phyloP scores from a whole-genome alignment of 1,140 invertebrate species.

The Lerema accius region DNA sequence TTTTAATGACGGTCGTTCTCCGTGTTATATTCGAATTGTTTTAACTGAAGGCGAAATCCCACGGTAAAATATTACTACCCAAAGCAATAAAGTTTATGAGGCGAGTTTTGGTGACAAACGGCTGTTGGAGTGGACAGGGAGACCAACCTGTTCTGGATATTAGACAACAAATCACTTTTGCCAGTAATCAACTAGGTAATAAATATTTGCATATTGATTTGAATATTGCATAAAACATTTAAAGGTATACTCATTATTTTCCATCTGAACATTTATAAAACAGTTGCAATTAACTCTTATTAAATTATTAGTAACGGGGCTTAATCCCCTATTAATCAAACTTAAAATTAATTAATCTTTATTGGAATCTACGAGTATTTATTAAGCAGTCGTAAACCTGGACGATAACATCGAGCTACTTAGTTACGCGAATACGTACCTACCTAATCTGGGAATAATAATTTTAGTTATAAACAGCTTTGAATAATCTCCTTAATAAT shows the following conservation, averaged over 20 bases:
- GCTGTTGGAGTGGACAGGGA: slow-evolving; percentile 13
- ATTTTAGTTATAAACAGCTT: no score
- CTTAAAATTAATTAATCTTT: no score
- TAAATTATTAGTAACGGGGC: no score
- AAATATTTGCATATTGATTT: slow-evolving; percentile 15
- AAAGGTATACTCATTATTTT: background rate
- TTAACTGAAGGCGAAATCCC: slow-evolving; percentile 7
- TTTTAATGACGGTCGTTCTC: background rate
- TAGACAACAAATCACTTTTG: slow-evolving; percentile 14
- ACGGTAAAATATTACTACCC: slow-evolving; percentile 24
- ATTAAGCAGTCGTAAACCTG: no score
- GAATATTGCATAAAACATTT: background rate
- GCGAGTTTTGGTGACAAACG: slow-evolving; percentile 16
- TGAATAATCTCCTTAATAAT: no score
- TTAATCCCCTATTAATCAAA: no score
- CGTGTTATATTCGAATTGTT: background rate
- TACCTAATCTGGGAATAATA: no score
- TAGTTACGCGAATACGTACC: no score
- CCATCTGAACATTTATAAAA: no score
- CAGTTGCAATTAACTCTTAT: no score
- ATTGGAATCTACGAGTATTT: no score
- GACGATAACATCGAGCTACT: no score
- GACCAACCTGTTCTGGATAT: slow-evolving; percentile 6
- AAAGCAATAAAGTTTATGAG: slow-evolving; percentile 25
- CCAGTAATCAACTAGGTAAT: background rate